These are phyloP conservation scores for Chrysocyon brachyurus DNA, from an alignment of 2,797 vertebrate species.

Conservation along the genomic window DNA sequence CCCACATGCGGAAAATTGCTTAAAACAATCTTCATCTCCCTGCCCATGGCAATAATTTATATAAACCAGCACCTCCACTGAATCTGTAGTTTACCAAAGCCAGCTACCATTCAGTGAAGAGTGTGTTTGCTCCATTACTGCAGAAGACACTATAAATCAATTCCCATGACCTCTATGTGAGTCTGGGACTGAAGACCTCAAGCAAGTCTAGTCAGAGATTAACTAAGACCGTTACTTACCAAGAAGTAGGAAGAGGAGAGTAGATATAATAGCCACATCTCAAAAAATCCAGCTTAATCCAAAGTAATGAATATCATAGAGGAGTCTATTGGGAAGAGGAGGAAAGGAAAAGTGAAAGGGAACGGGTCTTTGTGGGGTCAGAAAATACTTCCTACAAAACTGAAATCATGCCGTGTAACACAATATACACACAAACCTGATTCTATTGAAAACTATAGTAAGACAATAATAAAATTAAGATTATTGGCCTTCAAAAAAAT, in stretches of 20 bases:
- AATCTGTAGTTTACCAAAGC: not conserved
- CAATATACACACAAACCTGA: not conserved
- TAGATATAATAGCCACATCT: not conserved
- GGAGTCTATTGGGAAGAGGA: not conserved
- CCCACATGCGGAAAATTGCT: too few species aligned
- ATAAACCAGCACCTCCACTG: not conserved
- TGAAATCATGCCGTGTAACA: not conserved
- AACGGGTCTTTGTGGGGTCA: not conserved
- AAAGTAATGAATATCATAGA: not conserved
- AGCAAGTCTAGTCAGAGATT: not conserved
- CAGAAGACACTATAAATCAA: not conserved
- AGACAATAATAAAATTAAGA: not conserved
- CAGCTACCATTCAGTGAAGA: not conserved
- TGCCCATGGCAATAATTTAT: too few species aligned
- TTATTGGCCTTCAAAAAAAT: not conserved
- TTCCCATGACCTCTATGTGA: too few species aligned
- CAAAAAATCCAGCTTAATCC: not conserved
- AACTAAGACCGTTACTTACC: not conserved
- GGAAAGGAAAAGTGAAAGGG: not conserved
- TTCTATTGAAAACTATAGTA: not conserved
- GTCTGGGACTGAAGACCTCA: not conserved
- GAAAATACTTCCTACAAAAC: not conserved
- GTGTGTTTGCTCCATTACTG: not conserved
- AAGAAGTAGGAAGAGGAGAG: not conserved
- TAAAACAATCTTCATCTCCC: not conserved